Conservation (phyloP, 2,113 vertebrate species). For the Oncorhynchus mykiss region DNA sequence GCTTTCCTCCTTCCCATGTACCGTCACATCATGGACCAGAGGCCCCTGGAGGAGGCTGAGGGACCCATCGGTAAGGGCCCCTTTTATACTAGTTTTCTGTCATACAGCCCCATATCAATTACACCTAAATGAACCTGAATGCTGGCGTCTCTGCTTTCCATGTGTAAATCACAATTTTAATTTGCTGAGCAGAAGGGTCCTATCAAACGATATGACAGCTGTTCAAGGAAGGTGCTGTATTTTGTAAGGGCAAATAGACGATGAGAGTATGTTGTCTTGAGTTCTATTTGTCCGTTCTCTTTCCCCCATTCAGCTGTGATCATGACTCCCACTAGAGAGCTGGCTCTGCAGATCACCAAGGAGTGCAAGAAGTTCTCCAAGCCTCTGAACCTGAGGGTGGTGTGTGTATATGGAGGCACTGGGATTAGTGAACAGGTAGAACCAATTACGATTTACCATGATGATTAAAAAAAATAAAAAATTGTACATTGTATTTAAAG, state of each 20-base stretch:
- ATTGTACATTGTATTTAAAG: no score
- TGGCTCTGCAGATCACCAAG: conserved; percentile 98
- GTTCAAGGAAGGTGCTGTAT: no score
- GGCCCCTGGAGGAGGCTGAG: conserved; percentile 90
- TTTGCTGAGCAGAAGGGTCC: no score
- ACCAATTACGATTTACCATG: no score
- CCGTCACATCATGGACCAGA: conserved; percentile 98
- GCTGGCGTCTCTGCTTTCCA: no score
- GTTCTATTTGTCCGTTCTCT: background rate
- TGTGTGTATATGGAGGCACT: conserved; percentile 98
- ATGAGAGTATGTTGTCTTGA: no score
- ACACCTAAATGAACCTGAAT: background rate
- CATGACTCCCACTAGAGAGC: conserved; percentile 95
- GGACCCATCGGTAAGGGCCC: conserved; percentile 86
- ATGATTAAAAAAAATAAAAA: no score
- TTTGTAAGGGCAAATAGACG: no score
- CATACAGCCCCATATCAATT: background rate
- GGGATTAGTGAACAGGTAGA: conserved; percentile 97
- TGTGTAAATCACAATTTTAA: no score
- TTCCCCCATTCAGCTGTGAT: conserved; percentile 82
- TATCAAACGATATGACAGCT: no score
- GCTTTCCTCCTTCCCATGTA: conserved; percentile 98
- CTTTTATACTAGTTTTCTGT: background rate
- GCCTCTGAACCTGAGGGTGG: conserved; percentile 88
- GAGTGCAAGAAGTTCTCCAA: conserved; percentile 99